Percentiles rank a stretch among this genome's conserved stretches.
Conservation (phyloP, 2,797 vertebrate species). For the Semaprochilodus insignis region DNA sequence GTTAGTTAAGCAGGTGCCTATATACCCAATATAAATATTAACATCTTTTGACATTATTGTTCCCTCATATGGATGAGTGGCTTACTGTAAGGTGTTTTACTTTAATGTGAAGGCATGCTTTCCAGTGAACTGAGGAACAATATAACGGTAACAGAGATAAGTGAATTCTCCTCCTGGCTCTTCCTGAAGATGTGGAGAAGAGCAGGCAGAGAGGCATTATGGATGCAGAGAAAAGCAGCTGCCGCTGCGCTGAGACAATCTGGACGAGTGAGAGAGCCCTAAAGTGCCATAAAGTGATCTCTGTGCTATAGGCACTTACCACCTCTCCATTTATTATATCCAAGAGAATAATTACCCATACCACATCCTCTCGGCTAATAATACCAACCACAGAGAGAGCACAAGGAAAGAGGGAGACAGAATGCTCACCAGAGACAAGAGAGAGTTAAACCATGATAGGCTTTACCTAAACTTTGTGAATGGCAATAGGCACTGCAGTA, state of each 20-base stretch:
- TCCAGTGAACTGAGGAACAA: not conserved
- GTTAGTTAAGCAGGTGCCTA: no score
- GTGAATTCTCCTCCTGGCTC: not conserved
- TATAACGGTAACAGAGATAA: not conserved
- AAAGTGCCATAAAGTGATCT: constrained; percentile 45
- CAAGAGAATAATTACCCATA: constrained; percentile 21
- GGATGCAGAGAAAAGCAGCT: constrained; percentile 14
- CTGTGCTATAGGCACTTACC: constrained; percentile 22
- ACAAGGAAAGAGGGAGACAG: not conserved
- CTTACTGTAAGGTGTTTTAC: not conserved
- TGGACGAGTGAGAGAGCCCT: constrained; percentile 18
- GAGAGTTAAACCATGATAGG: not conserved
- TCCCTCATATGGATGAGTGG: not conserved
- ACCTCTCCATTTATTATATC: constrained; percentile 38
- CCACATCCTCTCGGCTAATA: constrained; percentile 33
- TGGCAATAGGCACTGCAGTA: not conserved
- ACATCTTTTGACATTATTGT: not conserved
- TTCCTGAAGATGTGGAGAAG: constrained; percentile 4
- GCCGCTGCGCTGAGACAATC: constrained; percentile 25
- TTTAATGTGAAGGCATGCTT: not conserved
- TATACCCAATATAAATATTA: not conserved
- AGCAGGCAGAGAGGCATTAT: constrained; percentile 15
- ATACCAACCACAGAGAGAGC: constrained; percentile 13
- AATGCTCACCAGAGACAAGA: not conserved
- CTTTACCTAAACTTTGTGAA: not conserved